Base-by-base conservation (phyloP, 2,113 vertebrate genomes). In the Odontophorus gujanensis region DNA sequence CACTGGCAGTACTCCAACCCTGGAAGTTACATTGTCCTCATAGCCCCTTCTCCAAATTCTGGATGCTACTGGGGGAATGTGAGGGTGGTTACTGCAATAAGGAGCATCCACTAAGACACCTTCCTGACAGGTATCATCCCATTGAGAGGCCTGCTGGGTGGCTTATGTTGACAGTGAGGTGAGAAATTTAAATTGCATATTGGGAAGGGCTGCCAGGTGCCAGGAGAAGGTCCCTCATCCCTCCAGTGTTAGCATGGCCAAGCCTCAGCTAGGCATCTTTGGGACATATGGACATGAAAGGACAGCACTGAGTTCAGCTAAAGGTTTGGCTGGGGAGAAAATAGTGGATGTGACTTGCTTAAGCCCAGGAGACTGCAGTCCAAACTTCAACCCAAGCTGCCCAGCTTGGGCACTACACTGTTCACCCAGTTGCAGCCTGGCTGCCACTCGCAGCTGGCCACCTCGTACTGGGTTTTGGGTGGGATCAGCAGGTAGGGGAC, bases 351-450 rank as follows among this genome's bases (percentile, higher is more conserved):
- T 55, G 21, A 10, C 21, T 58, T 43, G 28, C 34, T 84, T 67
- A 47, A 78, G 13, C 19, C 50, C 19, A 67, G 17, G 20, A n/a
- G 59, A 10, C 24, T 36, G 7, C 2, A 22, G 51, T 34, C 19
- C 2, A 1, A 28, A 50, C 6, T 10, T 7, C 7, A 6, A 24
- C n/a, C 3, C 24, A 45, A 0, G 58, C 13, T 25, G 10, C 30
- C 38, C 2, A 1, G 48, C 24, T 20, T 38, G 50, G 28, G 6
- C 22, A 45, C 28, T 10, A 10, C 38, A 3, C 42, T 30, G 14
- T 7, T 67, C 32, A 51, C 42, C 13, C 1, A 8, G 10, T 34
- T 34, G 22, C 22, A 80, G 17, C 19, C 59, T 1, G 5, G 63
- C 45, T 91, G 50, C 72, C 55, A 18, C 13, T 69, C 21, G 19